phyloP scores from a whole-genome alignment of 2,888 invertebrate genomes.

The Acrobeloides nanus region DNA sequence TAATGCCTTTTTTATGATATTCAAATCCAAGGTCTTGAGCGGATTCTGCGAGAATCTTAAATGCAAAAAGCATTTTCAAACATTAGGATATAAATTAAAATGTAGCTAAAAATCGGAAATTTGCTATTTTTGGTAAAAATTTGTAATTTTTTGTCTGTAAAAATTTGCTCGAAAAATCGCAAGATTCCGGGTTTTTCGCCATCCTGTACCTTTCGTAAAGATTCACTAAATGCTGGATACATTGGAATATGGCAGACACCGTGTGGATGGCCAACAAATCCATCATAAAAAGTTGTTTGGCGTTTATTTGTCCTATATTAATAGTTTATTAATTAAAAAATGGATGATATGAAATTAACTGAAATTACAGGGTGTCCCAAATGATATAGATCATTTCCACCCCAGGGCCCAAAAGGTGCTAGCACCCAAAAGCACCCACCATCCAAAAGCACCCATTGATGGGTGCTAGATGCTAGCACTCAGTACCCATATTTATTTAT shows the following conservation, averaged over 20 bases:
- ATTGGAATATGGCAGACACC: conserved; percentile 89
- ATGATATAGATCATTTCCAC: too few species aligned
- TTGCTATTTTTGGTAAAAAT: too few species aligned
- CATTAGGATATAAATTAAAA: neutral
- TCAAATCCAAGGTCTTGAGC: conserved; percentile 63
- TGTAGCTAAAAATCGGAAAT: neutral
- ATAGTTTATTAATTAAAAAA: too few species aligned
- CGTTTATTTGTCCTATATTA: conserved; percentile 39
- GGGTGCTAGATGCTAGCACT: too few species aligned
- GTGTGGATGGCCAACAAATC: conserved; percentile 59
- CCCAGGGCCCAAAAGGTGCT: too few species aligned
- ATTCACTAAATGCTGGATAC: conserved; percentile 77
- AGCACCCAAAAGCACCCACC: too few species aligned
- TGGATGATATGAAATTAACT: too few species aligned
- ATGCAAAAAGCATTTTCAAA: neutral
- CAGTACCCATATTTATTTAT: too few species aligned
- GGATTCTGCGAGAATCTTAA: conserved; percentile 63
- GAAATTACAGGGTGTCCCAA: too few species aligned
- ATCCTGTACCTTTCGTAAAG: conserved; percentile 62
- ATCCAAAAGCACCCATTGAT: too few species aligned
- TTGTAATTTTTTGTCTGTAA: conserved; percentile 1
- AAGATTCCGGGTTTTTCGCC: neutral
- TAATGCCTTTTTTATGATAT: conserved; percentile 65
- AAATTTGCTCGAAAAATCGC: neutral
- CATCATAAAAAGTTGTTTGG: conserved; percentile 68